Evolutionary conservation across 2,797 vertebrate species (phyloP).

Genomic region (Bovichtus diacanthus): DNA sequence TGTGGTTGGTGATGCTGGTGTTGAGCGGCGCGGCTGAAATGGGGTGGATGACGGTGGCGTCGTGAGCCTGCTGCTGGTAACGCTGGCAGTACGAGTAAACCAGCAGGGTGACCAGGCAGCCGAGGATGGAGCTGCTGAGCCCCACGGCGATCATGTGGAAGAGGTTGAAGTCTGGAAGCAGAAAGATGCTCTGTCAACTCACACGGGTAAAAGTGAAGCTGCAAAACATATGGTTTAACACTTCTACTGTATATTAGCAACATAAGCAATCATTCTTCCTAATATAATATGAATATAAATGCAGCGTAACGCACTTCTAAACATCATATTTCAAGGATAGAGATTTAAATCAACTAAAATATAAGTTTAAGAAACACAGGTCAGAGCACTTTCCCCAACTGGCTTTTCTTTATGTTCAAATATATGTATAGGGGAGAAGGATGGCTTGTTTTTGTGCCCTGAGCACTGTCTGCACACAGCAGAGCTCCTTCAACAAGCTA

Average conservation of each 20-base stretch:
- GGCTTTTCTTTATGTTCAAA: constrained; percentile 17
- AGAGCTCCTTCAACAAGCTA: constrained; percentile 17
- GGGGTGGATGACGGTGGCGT: constrained; percentile 96
- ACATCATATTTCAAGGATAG: constrained; percentile 1
- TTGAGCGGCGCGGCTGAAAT: constrained; percentile 95
- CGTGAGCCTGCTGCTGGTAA: constrained; percentile 96
- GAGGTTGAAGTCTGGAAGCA: constrained; percentile 92
- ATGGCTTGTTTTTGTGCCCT: constrained; percentile 1
- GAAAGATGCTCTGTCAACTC: constrained; percentile 24
- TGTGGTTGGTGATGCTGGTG: constrained; percentile 98
- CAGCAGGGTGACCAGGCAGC: constrained; percentile 95
- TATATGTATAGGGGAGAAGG: constrained; percentile 8
- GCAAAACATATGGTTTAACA: constrained; percentile 37
- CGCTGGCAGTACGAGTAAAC: constrained; percentile 97
- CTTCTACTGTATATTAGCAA: too few relatives aligned
- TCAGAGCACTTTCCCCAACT: background rate
- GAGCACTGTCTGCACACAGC: constrained; percentile 17
- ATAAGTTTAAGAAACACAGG: background rate
- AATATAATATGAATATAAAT: too few relatives aligned
- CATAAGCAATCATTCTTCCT: too few relatives aligned
- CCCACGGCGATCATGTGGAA: constrained; percentile 98
- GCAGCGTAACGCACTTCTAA: background rate
- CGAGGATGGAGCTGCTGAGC: constrained; percentile 95
- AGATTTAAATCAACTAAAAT: background rate
- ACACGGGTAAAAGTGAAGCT: constrained; percentile 25